These are phyloP conservation scores for Pyrrhia umbra DNA, from an alignment of 2,888 invertebrate genomes.

Conservation along the genomic window DNA sequence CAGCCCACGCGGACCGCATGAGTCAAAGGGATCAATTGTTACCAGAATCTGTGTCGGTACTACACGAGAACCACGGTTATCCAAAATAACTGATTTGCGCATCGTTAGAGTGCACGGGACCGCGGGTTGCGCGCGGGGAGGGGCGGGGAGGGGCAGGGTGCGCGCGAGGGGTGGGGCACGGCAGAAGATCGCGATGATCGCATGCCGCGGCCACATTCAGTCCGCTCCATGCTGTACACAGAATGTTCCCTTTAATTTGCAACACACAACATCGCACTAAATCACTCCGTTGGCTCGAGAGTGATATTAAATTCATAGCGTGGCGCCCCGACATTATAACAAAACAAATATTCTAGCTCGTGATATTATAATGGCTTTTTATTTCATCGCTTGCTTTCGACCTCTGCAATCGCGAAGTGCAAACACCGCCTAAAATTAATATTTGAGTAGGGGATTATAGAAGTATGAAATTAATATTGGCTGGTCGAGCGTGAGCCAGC, in stretches of 20 bases:
- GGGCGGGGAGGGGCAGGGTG: no score
- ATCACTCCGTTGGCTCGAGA: slow-evolving; percentile 49
- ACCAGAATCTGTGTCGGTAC: no score
- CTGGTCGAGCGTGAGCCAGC: neutral
- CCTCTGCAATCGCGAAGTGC: neutral
- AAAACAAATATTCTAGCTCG: slow-evolving; percentile 54
- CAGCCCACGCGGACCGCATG: no score
- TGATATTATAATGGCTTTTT: slow-evolving; percentile 46
- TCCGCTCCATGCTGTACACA: slow-evolving; percentile 22
- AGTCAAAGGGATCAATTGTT: no score
- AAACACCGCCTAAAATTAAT: slow-evolving; percentile 17
- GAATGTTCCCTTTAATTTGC: slow-evolving; percentile 52
- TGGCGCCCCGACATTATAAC: slow-evolving; percentile 46
- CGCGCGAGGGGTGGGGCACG: no score
- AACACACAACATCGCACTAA: slow-evolving; percentile 55
- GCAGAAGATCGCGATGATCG: slow-evolving; percentile 24
- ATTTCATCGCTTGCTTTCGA: slow-evolving; percentile 12
- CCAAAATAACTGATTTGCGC: no score
- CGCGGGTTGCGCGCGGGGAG: neutral
- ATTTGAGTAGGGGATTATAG: slow-evolving; percentile 9
- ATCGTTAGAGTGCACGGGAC: no score
- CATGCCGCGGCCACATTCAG: slow-evolving; percentile 53
- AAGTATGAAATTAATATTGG: neutral
- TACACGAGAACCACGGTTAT: no score
- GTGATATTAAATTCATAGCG: slow-evolving; percentile 58